Percentiles rank a stretch among this genome's conserved stretches.
Evolutionary conservation across 2,113 vertebrate genomes (phyloP).

Genomic region (Phainopepla nitens): DNA sequence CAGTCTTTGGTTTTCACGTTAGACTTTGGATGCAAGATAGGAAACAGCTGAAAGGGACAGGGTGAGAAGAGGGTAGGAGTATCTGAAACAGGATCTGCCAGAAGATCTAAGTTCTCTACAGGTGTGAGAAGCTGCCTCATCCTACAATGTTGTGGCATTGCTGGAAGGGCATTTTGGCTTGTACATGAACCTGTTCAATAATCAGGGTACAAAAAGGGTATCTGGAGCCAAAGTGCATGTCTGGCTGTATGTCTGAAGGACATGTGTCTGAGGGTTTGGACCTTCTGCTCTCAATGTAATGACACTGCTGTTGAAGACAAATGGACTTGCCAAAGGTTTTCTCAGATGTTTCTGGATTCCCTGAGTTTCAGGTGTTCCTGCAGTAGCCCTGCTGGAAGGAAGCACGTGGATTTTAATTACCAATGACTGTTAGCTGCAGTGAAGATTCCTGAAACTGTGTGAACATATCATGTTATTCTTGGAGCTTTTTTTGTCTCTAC

Average conservation of each 20-base stretch:
- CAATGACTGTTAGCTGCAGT: background rate
- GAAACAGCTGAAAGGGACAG: background rate
- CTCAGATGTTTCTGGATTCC: background rate
- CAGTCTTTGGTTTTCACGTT: background rate
- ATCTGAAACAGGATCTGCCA: background rate
- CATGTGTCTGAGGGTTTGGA: fast-evolving
- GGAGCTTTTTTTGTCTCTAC: background rate
- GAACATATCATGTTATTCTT: background rate
- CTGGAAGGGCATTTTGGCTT: background rate
- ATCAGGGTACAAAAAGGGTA: background rate
- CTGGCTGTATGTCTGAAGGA: background rate
- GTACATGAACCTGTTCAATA: background rate
- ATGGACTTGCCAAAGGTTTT: background rate
- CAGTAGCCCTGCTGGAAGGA: background rate
- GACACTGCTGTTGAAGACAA: background rate
- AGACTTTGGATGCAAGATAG: background rate
- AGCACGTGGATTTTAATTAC: background rate
- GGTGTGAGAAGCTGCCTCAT: background rate
- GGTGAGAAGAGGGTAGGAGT: background rate
- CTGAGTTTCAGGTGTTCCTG: background rate
- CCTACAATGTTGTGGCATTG: background rate
- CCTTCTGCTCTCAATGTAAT: background rate
- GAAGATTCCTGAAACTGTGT: background rate
- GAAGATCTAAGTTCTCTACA: background rate
- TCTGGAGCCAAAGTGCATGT: background rate